These are phyloP conservation scores for Psephotus haematonotus DNA, from an alignment of 2,113 vertebrate species.

Conservation along the genomic window DNA sequence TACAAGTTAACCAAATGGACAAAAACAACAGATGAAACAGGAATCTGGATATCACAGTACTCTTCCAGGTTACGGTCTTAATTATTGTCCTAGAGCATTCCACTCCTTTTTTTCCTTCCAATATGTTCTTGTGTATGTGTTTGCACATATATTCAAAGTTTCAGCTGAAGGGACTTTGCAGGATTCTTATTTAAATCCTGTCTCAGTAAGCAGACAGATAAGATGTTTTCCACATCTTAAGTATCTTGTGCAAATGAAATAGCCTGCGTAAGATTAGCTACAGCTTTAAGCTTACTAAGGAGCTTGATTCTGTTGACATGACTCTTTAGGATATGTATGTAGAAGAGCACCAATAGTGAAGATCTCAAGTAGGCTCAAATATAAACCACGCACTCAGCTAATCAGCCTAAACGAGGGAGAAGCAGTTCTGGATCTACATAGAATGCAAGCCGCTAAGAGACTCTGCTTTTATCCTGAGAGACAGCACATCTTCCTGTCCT, in stretches of 20 bases:
- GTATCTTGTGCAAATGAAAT: not conserved
- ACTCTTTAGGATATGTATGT: not conserved
- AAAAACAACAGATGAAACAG: slow-evolving; percentile 33
- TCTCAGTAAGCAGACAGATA: not conserved
- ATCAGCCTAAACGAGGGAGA: not conserved
- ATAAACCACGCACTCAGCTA: not conserved
- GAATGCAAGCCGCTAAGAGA: not conserved
- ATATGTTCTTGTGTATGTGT: not conserved
- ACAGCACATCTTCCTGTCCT: not conserved
- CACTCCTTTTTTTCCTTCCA: not conserved
- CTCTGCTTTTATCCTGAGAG: not conserved
- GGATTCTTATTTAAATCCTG: not conserved
- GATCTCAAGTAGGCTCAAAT: not conserved
- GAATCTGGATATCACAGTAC: slow-evolving; percentile 3
- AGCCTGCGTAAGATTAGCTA: not conserved
- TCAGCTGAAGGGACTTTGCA: not conserved
- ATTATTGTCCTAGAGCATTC: slow-evolving; percentile 6
- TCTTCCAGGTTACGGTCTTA: slow-evolving; percentile 29
- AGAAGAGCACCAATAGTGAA: not conserved
- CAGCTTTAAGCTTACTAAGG: not conserved
- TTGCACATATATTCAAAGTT: not conserved
- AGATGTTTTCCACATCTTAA: not conserved
- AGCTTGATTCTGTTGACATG: not conserved
- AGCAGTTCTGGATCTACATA: not conserved
- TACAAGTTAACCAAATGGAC: slow-evolving; percentile 17